Conservation (phyloP, 30 jellyfish, hydroid and myxozoan genomes). For the Aurelia coerulea region DNA sequence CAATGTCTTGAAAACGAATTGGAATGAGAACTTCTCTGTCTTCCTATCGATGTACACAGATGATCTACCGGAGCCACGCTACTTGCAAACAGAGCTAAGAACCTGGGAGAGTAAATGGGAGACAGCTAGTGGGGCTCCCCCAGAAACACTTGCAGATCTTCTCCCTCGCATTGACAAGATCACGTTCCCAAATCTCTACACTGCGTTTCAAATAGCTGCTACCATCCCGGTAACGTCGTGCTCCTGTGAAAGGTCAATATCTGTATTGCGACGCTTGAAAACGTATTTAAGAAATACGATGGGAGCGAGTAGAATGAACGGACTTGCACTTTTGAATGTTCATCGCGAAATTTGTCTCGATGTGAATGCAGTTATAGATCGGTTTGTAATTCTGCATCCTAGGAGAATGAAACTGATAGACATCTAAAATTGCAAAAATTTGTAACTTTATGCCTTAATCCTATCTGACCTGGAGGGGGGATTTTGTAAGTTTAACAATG, state of each 20-base stretch:
- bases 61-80: conserved; percentile 55
- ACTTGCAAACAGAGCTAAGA: conserved; percentile 34
- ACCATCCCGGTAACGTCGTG: conserved; percentile 75
- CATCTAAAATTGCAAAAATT: conserved; percentile 6
- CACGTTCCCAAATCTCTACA: conserved; percentile 66
- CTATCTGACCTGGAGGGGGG: too few relatives aligned
- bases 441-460: too few relatives aligned
- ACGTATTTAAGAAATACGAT: conserved; percentile 55
- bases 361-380: conserved; percentile 20
- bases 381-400: conserved; percentile 52
- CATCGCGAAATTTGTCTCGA: conserved; percentile 36
- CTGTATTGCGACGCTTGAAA: conserved; percentile 50
- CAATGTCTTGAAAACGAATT: conserved; percentile 7
- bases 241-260: conserved; percentile 64
- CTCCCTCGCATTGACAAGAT: conserved; percentile 27
- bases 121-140: background rate
- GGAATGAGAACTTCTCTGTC: conserved; percentile 41
- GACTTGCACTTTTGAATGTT: conserved; percentile 47
- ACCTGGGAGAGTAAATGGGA: conserved; percentile 31
- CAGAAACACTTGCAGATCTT: conserved; percentile 30
- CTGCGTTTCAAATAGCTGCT: conserved; percentile 64
- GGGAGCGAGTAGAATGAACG: conserved; percentile 22
- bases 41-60: conserved; percentile 4
- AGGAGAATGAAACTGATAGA: conserved; percentile 56
- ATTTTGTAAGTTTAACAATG: too few relatives aligned